Conservation (phyloP, 1,140 invertebrate genomes). For the Drosophila nebulosa region DNA sequence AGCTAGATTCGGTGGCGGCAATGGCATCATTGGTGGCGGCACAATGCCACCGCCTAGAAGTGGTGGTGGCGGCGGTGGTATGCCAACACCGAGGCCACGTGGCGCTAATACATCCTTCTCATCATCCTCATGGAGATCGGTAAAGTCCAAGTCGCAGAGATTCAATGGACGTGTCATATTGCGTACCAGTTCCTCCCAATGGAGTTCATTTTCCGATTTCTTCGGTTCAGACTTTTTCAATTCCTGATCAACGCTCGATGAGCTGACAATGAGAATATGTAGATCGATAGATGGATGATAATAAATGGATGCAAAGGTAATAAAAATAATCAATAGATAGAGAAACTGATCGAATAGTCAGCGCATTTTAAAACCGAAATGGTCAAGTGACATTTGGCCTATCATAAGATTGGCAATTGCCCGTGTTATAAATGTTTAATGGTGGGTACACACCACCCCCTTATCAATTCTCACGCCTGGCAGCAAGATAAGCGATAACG, state of each 20-base stretch:
- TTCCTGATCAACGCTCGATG: conserved; percentile 83
- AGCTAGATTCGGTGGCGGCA: conserved; percentile 74
- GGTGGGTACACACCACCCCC: too few species aligned
- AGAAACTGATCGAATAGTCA: neutral
- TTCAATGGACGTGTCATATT: conserved; percentile 91
- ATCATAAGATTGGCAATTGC: conserved; percentile 4
- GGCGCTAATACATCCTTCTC: conserved; percentile 85
- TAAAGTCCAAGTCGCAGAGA: conserved; percentile 98
- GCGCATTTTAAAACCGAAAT: conserved; percentile 7
- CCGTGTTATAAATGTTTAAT: conserved; percentile 24
- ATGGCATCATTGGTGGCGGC: conserved; percentile 80
- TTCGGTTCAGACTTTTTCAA: conserved; percentile 83
- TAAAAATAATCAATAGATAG: neutral
- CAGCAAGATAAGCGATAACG: conserved; percentile 40
- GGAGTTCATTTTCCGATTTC: conserved; percentile 95
- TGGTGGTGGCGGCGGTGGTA: conserved; percentile 88
- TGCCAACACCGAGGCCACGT: conserved; percentile 83
- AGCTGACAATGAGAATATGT: conserved; percentile 48
- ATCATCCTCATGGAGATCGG: conserved; percentile 92
- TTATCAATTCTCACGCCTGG: conserved; percentile 38
- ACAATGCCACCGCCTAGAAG: conserved; percentile 51
- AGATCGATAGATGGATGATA: too few species aligned
- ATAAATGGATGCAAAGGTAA: too few species aligned
- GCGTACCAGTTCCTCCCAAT: conserved; percentile 95
- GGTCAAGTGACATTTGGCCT: conserved; percentile 14